Evolutionary conservation across 2,888 invertebrate genomes (phyloP).

Genomic region (Pherbina coryleti): DNA sequence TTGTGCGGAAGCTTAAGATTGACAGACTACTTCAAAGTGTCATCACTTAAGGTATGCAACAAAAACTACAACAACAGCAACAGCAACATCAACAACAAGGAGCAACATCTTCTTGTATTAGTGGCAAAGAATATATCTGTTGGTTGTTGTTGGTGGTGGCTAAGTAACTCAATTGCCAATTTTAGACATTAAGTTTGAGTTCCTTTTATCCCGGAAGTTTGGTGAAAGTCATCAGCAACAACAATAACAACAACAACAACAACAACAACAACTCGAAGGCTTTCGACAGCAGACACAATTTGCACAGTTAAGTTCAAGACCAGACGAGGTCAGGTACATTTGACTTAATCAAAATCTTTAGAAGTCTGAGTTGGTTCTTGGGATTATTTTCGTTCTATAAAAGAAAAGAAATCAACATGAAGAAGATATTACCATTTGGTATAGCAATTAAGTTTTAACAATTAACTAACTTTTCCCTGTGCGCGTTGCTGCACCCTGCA

Average conservation of each 20-base stretch:
- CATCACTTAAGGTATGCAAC: slow-evolving; percentile 44
- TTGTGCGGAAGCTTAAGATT: slow-evolving; percentile 54
- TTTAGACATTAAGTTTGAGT: slow-evolving; percentile 53
- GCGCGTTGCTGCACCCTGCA: no score
- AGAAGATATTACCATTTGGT: no score
- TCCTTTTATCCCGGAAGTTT: slow-evolving; percentile 43
- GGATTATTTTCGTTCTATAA: no score
- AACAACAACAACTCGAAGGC: neutral
- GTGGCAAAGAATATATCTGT: neutral
- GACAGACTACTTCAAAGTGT: slow-evolving; percentile 55
- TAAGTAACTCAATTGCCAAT: slow-evolving; percentile 51
- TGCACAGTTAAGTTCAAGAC: neutral
- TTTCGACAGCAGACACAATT: slow-evolving; percentile 21
- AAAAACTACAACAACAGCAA: slow-evolving; percentile 15
- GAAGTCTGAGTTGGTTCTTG: no score
- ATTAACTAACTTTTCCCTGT: no score
- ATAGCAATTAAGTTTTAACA: no score
- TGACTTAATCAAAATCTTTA: slow-evolving; percentile 18
- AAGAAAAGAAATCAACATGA: no score
- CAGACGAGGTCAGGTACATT: neutral
- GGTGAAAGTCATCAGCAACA: slow-evolving; percentile 19
- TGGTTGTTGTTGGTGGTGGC: neutral
- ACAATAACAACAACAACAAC: neutral
- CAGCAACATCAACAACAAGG: neutral
- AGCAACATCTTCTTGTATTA: neutral